Evolutionary conservation across 2,888 invertebrate genomes (phyloP), one percentile per base, ranked within the genome.

Genomic region (Drosophila tripunctata): DNA sequence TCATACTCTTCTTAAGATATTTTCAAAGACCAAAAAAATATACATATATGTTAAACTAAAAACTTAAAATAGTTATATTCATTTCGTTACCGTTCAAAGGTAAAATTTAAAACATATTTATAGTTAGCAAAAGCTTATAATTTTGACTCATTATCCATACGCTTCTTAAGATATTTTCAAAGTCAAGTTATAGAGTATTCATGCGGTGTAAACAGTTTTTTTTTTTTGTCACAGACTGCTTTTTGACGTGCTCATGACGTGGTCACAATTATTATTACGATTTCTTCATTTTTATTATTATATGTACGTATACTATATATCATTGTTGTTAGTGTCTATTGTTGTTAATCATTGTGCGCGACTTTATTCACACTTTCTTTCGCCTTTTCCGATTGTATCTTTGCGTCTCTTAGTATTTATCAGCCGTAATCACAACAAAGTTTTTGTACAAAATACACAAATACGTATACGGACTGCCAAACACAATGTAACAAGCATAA

Each of bases 361-460:
- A 67, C 75, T 83, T 86, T 86, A 75, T 87, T 88, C 88, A 84
- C 88, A 84, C 83, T 84, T 88, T 83, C 83, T 75, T 75, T 80
- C 47, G 56, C 72, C 57, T 64, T 65, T 45, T 63, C 38, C 36
- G 47, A 7, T 35, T 36, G 35, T 33, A 35, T 30, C 50, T 40
- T 4, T 27, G 27, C 5, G 24, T 38, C 36, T 19, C 14, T 43
- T n/a, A 22, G 22, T 17, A 48, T 47, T 88, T 84, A 88, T 88
- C 88, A 64, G 54, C 74, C 56, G 84, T 84, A 84, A 84, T 84
- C 88, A 84, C 73, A 86, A 84, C 85, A 87, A 75, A 75, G 64
- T 64, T 69, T n/a, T n/a, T n/a, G n/a, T n/a, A n/a, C n/a, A n/a
- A n/a, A n/a, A 63, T 52, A 71, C 80, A 67, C 63, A 64, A 64